phyloP scores from a whole-genome alignment of 2,113 vertebrate genomes.

The Brienomyrus brachyistius region DNA sequence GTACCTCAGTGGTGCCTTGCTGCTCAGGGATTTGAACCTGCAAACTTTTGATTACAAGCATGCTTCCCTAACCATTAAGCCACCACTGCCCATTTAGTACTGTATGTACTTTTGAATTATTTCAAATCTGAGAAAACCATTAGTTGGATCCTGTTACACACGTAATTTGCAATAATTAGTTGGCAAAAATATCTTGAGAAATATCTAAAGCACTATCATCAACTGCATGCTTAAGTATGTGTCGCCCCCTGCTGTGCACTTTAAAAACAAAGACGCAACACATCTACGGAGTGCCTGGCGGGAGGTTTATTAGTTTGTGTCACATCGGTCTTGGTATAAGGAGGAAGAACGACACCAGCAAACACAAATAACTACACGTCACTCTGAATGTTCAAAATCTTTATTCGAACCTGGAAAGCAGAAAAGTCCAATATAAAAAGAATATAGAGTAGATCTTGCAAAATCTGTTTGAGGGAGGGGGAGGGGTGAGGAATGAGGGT shows the following conservation, averaged over 20 bases:
- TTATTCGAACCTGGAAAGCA: constrained; percentile 48
- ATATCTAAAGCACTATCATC: not conserved
- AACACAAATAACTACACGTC: not conserved
- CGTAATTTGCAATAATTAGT: not conserved
- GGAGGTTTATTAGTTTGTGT: not conserved
- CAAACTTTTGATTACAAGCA: too few species aligned
- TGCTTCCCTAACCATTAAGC: too few species aligned
- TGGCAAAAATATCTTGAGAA: not conserved
- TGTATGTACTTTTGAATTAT: not conserved
- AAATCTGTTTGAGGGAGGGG: not conserved
- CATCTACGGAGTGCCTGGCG: not conserved
- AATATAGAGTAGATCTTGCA: not conserved
- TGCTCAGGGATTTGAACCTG: too few species aligned
- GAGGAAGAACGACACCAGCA: not conserved
- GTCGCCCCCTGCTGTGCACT: not conserved
- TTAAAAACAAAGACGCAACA: not conserved
- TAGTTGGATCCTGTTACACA: not conserved
- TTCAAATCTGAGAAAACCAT: not conserved
- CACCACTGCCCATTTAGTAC: not conserved
- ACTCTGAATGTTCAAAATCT: constrained; percentile 20
- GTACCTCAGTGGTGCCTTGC: too few species aligned
- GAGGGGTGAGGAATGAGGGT: not conserved
- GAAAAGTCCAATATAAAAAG: constrained; percentile 13
- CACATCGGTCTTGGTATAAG: not conserved
- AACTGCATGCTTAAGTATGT: not conserved